phyloP scores from a whole-genome alignment of 2,888 invertebrate species.

The Cheilosia vulpina region DNA sequence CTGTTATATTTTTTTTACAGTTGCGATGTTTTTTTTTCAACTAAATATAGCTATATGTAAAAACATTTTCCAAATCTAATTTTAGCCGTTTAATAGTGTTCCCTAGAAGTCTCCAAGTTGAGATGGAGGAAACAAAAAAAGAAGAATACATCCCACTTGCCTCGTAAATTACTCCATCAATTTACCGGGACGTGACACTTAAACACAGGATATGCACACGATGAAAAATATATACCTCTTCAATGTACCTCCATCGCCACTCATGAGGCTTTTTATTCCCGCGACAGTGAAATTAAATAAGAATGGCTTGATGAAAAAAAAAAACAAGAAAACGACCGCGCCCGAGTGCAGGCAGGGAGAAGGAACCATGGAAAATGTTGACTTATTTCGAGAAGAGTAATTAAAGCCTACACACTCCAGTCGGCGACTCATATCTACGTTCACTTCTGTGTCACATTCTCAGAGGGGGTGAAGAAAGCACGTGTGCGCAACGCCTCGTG shows the following conservation, averaged over 20 bases:
- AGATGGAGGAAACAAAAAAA: neutral
- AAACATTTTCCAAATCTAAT: constrained; percentile 1
- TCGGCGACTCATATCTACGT: constrained; percentile 7
- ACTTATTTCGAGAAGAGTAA: constrained; percentile 52
- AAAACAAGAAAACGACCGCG: neutral
- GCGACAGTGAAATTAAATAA: constrained; percentile 1
- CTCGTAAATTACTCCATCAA: constrained; percentile 70
- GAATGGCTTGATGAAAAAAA: constrained; percentile 11
- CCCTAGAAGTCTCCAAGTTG: neutral
- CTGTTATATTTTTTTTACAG: neutral
- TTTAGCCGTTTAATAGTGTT: constrained; percentile 21
- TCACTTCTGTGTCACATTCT: constrained; percentile 5
- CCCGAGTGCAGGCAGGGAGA: neutral
- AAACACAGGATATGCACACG: constrained; percentile 70
- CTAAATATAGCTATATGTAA: neutral
- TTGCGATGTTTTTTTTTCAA: neutral
- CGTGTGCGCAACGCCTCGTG: constrained; percentile 22
- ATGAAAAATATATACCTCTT: constrained; percentile 34
- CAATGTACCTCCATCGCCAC: neutral
- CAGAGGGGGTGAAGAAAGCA: constrained; percentile 26
- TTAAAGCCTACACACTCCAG: constrained; percentile 62
- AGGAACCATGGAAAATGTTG: constrained; percentile 20
- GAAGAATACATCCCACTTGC: constrained; percentile 36
- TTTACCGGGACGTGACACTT: constrained; percentile 64
- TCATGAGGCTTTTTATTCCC: constrained; percentile 19